A percentile compares a stretch with the other conserved stretches of the same genome.
These are phyloP conservation scores for Anser brachyrhynchus DNA, from an alignment of 2,113 vertebrate genomes.

Conservation along the genomic window DNA sequence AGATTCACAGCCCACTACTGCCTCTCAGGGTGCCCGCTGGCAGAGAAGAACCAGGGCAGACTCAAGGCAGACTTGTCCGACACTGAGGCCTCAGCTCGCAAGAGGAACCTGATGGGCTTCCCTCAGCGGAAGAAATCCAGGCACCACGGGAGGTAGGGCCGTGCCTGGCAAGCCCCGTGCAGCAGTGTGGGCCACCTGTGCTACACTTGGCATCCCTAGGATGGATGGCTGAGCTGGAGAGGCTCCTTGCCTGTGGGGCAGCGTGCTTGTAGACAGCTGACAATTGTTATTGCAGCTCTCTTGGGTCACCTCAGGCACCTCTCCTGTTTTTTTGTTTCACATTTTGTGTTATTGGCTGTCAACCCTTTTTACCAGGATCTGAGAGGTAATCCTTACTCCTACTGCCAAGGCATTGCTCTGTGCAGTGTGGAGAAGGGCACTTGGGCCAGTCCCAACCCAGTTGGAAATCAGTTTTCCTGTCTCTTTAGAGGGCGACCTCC, in stretches of 20 bases:
- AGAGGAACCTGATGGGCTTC: constrained; percentile 87
- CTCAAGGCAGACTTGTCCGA: constrained; percentile 91
- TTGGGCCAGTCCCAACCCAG: not conserved
- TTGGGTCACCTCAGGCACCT: not conserved
- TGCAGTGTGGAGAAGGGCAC: not conserved
- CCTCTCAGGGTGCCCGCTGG: constrained; percentile 95
- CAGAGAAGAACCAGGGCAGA: constrained; percentile 94
- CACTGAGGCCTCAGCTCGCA: constrained; percentile 82
- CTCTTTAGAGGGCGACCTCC: constrained; percentile 91
- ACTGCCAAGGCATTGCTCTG: not conserved
- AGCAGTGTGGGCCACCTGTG: not conserved
- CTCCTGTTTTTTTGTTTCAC: not conserved
- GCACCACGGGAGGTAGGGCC: constrained; percentile 89
- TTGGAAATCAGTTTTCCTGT: constrained; percentile 47
- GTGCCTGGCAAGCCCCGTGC: fast-evolving
- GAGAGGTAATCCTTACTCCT: not conserved
- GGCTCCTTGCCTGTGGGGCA: not conserved
- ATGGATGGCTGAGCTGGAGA: not conserved
- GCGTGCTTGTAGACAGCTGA: not conserved
- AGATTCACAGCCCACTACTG: constrained; percentile 98
- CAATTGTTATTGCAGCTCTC: not conserved
- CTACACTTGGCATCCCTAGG: not conserved
- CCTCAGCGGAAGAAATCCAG: constrained; percentile 92
- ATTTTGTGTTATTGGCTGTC: not conserved
- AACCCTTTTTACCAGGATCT: not conserved